Conservation (phyloP, 1,140 invertebrate genomes). For the Maconellicoccus hirsutus region DNA sequence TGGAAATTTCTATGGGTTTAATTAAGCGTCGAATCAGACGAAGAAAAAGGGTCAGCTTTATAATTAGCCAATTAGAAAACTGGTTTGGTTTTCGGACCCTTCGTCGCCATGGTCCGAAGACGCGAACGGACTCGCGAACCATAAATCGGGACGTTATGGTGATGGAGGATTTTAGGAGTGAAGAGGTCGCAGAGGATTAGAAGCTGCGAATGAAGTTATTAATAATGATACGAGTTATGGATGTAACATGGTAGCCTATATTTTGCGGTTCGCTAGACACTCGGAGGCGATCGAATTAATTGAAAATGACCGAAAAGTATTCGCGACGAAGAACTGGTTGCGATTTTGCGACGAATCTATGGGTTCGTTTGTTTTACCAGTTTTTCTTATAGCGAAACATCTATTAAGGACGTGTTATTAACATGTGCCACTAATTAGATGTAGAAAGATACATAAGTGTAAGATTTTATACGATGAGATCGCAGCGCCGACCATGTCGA, state of each 20-base stretch:
- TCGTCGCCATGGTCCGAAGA: no score
- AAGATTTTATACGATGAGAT: background rate
- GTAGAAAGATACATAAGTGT: background rate
- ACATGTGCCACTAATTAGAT: background rate
- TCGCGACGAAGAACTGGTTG: background rate
- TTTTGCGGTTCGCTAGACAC: conserved; percentile 1
- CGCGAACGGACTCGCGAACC: no score
- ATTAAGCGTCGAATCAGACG: no score
- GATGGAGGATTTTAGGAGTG: no score
- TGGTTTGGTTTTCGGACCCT: background rate
- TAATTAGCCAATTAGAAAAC: conserved; percentile 5
- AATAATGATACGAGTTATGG: background rate
- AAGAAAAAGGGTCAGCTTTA: background rate
- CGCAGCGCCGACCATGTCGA: no score
- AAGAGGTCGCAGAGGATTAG: no score
- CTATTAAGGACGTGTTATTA: background rate
- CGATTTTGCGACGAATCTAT: background rate
- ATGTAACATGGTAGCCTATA: background rate
- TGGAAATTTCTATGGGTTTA: no score
- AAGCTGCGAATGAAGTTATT: background rate
- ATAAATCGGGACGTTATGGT: background rate
- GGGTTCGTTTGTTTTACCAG: background rate
- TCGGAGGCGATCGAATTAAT: background rate
- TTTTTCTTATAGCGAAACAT: background rate
- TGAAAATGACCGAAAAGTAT: conserved; percentile 4